These are phyloP conservation scores for Apamea crenata DNA, from an alignment of 2,888 invertebrate species.

Conservation along the genomic window DNA sequence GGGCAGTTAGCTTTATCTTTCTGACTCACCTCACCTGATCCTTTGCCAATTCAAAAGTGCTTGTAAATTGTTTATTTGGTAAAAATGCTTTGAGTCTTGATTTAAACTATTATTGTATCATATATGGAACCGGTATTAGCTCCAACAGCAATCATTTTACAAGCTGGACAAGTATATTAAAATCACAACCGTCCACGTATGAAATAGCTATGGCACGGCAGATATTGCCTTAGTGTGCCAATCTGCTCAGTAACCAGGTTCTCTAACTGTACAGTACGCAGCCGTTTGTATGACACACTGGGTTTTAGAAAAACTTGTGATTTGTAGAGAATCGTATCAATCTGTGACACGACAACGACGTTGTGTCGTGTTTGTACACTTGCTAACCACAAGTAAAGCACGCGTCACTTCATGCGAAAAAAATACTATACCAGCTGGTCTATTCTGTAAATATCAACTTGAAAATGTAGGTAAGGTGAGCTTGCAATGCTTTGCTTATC, in stretches of 20 bases:
- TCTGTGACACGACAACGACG: too few species aligned
- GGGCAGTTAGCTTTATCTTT: not conserved
- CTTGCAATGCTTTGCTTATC: not conserved
- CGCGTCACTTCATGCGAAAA: too few species aligned
- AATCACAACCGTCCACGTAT: not conserved
- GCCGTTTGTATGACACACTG: not conserved
- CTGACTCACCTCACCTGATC: not conserved
- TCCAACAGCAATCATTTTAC: too few species aligned
- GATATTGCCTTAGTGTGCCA: not conserved
- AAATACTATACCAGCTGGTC: too few species aligned
- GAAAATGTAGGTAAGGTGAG: not conserved
- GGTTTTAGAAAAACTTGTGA: not conserved
- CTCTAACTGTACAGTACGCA: not conserved
- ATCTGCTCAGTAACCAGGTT: not conserved
- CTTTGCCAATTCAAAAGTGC: not conserved
- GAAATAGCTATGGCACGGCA: not conserved
- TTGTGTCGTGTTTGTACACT: too few species aligned
- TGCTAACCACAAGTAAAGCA: too few species aligned
- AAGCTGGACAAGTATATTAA: too few species aligned
- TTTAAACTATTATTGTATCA: not conserved
- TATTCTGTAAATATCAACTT: not conserved
- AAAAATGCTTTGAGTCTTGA: not conserved
- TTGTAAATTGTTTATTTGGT: not conserved
- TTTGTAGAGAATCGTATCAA: not conserved
- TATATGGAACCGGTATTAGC: not conserved